phyloP scores from a whole-genome alignment of 1,140 invertebrate genomes.

The Drosophila ambigua region DNA sequence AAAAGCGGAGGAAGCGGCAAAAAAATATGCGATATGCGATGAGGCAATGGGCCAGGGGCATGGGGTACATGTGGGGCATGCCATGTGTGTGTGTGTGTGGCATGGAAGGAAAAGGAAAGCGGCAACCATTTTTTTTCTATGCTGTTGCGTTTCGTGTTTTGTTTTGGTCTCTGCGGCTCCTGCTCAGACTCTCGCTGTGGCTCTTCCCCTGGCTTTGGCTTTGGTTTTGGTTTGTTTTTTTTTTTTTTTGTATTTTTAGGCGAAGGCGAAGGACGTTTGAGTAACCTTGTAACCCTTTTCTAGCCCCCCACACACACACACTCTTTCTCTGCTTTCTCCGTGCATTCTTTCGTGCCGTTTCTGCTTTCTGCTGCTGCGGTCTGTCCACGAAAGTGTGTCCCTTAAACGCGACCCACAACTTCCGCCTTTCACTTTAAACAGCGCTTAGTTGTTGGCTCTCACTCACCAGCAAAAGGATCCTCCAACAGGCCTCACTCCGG shows the following conservation, averaged over 20 bases:
- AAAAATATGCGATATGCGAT: constrained; percentile 61
- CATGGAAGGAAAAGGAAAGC: constrained; percentile 80
- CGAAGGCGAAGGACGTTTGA: constrained; percentile 81
- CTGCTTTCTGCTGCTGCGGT: constrained; percentile 40
- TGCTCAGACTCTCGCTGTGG: background rate
- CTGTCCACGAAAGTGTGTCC: constrained; percentile 55
- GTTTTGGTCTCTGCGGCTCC: constrained; percentile 59
- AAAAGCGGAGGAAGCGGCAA: constrained; percentile 24
- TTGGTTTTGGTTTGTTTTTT: constrained; percentile 26
- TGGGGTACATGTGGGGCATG: constrained; percentile 3
- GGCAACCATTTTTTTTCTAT: constrained; percentile 67
- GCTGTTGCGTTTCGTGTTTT: constrained; percentile 74
- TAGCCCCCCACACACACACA: background rate
- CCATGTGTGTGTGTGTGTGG: constrained; percentile 50
- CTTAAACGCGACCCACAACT: constrained; percentile 53
- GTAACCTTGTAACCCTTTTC: constrained; percentile 83
- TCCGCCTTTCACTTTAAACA: constrained; percentile 42
- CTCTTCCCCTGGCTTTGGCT: constrained; percentile 1
- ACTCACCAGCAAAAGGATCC: constrained; percentile 17
- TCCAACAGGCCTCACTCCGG: background rate
- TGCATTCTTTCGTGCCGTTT: background rate
- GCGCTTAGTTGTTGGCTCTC: background rate
- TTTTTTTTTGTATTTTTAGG: constrained; percentile 56
- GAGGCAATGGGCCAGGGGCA: background rate
- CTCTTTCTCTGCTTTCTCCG: constrained; percentile 15